A percentile compares a stretch with the other conserved stretches of the same genome.
Evolutionary conservation across 2,113 vertebrate genomes (phyloP).

Genomic region (Pleuronectes platessa): DNA sequence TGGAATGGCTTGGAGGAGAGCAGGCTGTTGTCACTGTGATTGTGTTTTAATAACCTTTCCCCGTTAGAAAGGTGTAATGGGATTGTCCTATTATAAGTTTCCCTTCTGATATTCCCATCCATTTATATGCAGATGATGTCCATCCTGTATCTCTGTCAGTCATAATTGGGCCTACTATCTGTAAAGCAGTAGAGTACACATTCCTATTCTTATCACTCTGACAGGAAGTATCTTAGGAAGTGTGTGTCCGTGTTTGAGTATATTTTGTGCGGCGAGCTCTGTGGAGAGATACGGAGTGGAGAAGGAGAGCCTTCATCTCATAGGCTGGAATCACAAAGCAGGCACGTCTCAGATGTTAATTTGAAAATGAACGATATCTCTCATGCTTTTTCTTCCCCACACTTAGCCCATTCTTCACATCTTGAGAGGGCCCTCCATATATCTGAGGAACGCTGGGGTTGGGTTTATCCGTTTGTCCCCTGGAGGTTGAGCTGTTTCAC

Average conservation of each 20-base stretch:
- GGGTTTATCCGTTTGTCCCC: constrained; percentile 42
- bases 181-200: constrained; percentile 75
- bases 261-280: constrained; percentile 11
- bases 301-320: constrained; percentile 40
- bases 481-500: constrained; percentile 18
- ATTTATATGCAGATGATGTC: constrained; percentile 89
- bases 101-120: constrained; percentile 80
- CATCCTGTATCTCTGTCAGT: constrained; percentile 78
- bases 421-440: constrained; percentile 29
- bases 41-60: constrained; percentile 84
- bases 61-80: constrained; percentile 78
- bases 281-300: constrained; percentile 34
- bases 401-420: constrained; percentile 37
- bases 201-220: constrained; percentile 59
- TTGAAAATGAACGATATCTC: constrained; percentile 65
- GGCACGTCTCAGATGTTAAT: constrained; percentile 52
- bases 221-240: constrained; percentile 25
- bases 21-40: constrained; percentile 76
- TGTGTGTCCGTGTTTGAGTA: constrained; percentile 27
- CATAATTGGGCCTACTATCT: constrained; percentile 83
- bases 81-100: constrained; percentile 79
- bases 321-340: constrained; percentile 39
- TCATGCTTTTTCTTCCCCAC: constrained; percentile 15
- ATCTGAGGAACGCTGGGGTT: constrained; percentile 15
- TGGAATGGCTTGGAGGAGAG: constrained; percentile 55